These are phyloP conservation scores for Heliconius hermathena DNA, from an alignment of 1,140 invertebrate genomes.

Conservation along the genomic window DNA sequence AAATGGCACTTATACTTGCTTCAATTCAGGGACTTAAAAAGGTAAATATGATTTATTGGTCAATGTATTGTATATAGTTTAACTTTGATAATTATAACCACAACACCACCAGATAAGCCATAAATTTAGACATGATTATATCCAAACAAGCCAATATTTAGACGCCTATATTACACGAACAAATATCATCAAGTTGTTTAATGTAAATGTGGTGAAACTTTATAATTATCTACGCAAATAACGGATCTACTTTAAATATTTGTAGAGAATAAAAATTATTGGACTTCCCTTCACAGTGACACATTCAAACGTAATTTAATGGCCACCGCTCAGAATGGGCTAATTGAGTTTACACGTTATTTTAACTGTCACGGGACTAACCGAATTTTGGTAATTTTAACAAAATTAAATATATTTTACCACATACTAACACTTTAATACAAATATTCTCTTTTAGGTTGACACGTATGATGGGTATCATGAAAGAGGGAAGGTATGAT, in stretches of 20 bases:
- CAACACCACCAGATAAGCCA: too few relatives aligned
- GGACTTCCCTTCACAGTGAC: slow-evolving; percentile 14
- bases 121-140: neutral
- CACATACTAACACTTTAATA: slow-evolving; percentile 45
- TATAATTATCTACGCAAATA: neutral
- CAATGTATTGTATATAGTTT: neutral
- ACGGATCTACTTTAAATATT: neutral
- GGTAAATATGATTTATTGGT: slow-evolving; percentile 55
- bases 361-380: slow-evolving; percentile 26
- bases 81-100: too few relatives aligned
- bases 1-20: slow-evolving; percentile 89
- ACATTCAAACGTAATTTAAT: slow-evolving; percentile 31
- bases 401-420: slow-evolving; percentile 21
- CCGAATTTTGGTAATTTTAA: slow-evolving; percentile 4
- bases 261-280: neutral
- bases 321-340: slow-evolving; percentile 12
- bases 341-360: slow-evolving; percentile 33
- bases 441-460: slow-evolving; percentile 72
- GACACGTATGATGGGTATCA: slow-evolving; percentile 66
- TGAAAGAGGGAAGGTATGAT: slow-evolving; percentile 73
- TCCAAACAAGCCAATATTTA: neutral
- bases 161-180: neutral
- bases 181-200: neutral
- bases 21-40: slow-evolving; percentile 89
- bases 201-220: neutral